Conservation (phyloP, 1,140 invertebrate species). For the fruit fly (Drosophila melanogaster) region Release_6_plus_ISO1_MT NT_033779.5:21952001-21952500, state of each 20-base stretch:
- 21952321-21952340: conserved; percentile 72
- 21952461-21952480: conserved; percentile 16
- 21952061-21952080: no score
- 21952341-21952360: conserved; percentile 30
- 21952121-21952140: no score
- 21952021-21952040: no score
- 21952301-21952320: conserved; percentile 59
- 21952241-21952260: conserved; percentile 55
- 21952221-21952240: conserved; percentile 7
- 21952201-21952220: neutral
- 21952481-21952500: conserved; percentile 51
- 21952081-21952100: no score
- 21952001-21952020: no score
- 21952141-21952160: no score
- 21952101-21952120: no score
- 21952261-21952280: conserved; percentile 38
- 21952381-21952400: conserved; percentile 73
- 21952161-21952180: no score
- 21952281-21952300: conserved; percentile 73
- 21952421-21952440: neutral
- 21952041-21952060: no score
- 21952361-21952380: conserved; percentile 78
- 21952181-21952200: neutral
- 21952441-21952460: neutral
- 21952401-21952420: conserved; percentile 54